Evolutionary conservation across 2,113 vertebrate genomes (phyloP).

Genomic region (Rhinogobius similis): DNA sequence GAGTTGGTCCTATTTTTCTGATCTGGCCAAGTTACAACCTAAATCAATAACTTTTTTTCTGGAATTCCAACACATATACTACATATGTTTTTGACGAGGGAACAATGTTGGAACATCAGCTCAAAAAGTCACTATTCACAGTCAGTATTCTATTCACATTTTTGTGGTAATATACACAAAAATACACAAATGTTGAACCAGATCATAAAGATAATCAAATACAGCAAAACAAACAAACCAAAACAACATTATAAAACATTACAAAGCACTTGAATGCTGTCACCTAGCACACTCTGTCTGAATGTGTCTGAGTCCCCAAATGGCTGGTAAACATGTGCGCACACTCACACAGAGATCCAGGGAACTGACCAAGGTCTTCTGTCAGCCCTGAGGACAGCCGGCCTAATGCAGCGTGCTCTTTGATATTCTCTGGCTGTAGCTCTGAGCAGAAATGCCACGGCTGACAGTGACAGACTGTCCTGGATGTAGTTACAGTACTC

Average conservation of each 20-base stretch:
- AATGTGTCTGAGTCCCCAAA: background rate
- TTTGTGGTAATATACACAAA: too few relatives aligned
- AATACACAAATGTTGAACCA: too few relatives aligned
- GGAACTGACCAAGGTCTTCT: slow-evolving; percentile 48
- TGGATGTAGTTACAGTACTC: background rate
- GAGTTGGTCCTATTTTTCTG: too few relatives aligned
- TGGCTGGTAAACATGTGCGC: background rate
- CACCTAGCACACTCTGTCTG: background rate
- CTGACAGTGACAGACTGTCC: background rate
- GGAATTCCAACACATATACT: too few relatives aligned
- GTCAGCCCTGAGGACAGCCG: slow-evolving; percentile 37
- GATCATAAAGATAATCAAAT: too few relatives aligned
- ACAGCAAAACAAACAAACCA: too few relatives aligned
- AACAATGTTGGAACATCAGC: too few relatives aligned
- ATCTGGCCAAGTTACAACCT: too few relatives aligned
- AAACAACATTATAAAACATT: background rate
- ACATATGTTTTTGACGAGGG: too few relatives aligned
- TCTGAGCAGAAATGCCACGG: slow-evolving; percentile 16
- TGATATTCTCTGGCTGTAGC: slow-evolving; percentile 36
- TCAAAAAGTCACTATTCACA: too few relatives aligned
- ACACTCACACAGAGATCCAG: background rate
- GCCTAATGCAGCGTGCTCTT: slow-evolving; percentile 29
- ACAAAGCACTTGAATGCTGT: background rate
- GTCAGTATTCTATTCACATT: too few relatives aligned
- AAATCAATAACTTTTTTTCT: too few relatives aligned